Evolutionary conservation across 2,888 invertebrate genomes (phyloP), one percentile per base, ranked within the genome.

Genomic region (Marasmarcha lunaedactyla): DNA sequence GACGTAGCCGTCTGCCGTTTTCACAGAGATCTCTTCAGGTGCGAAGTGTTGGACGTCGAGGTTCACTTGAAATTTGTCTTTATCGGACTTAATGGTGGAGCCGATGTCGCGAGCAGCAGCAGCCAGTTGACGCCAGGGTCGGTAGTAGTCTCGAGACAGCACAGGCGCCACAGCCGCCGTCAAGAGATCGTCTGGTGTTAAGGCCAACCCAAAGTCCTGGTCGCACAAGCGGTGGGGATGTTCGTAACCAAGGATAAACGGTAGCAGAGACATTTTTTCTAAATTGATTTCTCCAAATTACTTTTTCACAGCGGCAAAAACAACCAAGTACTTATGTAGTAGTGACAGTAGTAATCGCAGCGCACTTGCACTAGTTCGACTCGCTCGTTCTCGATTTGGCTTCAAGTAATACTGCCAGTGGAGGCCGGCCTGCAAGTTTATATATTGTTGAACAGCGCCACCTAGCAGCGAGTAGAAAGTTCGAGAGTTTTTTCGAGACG

Each of bases 11-110:
- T 90, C 90, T 0, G 86, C 84, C 0, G 89, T 89, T 61, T 90
- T 92, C 1, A 93, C 91, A 0, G 84, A 78, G 33, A 93, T 86
- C 55, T 93, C 92, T 35, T 88, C 86, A 0, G 92, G 92, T 1
- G 85, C 66, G 52, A 91, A 93, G 48, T 91, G 89, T 46, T 89
- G 88, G 1, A 92, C 90, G 54, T 92, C 92, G 51, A 92, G 64
- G 50, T 86, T 87, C 1, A 90, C 86, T 56, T 88, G 87, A 54
- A 88, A 90, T 40, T 64, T 73, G 35, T 87, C 76, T 13, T 83
- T 77, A 49, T 85, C 81, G 1, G 63, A 57, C 20, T 71, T 67
- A 41, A 88, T 74, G 20, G 73, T 84, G 1, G 84, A 85, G 1
- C 74, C 84, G 34, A 84, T 63, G 51, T 84, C 85, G 39, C 63